A percentile compares a stretch with the other conserved stretches of the same genome.
Evolutionary conservation across 2,797 vertebrate genomes (phyloP).

Genomic region (Esox masquinongy): DNA sequence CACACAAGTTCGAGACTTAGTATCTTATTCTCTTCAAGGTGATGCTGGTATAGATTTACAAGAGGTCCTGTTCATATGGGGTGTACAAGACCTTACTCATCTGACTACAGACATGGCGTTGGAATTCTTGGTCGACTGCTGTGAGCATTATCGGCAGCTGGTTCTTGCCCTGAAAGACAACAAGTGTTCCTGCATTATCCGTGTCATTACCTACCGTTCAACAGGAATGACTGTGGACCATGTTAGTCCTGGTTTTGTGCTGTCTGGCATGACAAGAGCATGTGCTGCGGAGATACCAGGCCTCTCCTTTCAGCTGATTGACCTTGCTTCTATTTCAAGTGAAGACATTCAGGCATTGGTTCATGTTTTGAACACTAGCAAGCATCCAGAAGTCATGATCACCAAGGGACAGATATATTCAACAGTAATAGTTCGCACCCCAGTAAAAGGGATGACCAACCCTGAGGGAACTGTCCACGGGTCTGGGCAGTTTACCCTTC

Average conservation of each 20-base stretch:
- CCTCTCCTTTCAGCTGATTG: slow-evolving; percentile 74
- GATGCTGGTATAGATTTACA: slow-evolving; percentile 51
- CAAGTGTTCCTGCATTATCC: slow-evolving; percentile 52
- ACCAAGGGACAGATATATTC: slow-evolving; percentile 68
- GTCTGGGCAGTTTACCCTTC: slow-evolving; percentile 64
- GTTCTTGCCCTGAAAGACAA: slow-evolving; percentile 74
- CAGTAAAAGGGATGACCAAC: slow-evolving; percentile 32
- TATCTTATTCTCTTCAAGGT: slow-evolving; percentile 47
- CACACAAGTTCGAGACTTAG: slow-evolving; percentile 43
- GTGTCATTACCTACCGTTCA: slow-evolving; percentile 81
- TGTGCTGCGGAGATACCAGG: slow-evolving; percentile 73
- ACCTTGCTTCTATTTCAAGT: slow-evolving; percentile 71
- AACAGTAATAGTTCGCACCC: slow-evolving; percentile 67
- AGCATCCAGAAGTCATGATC: slow-evolving; percentile 79
- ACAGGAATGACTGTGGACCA: slow-evolving; percentile 74
- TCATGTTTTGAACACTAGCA: slow-evolving; percentile 66
- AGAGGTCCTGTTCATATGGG: slow-evolving; percentile 81
- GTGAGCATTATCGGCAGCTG: slow-evolving; percentile 79
- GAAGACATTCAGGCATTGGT: slow-evolving; percentile 75
- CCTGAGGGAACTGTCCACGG: slow-evolving; percentile 19
- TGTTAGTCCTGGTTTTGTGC: slow-evolving; percentile 78
- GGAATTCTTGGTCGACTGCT: slow-evolving; percentile 73
- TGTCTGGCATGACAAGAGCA: slow-evolving; percentile 81
- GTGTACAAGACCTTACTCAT: slow-evolving; percentile 72
- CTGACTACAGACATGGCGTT: slow-evolving; percentile 65